Percentiles rank a stretch among this genome's conserved stretches.
Conservation (phyloP, 2,888 invertebrate species). For the Tipula vernalis region DNA sequence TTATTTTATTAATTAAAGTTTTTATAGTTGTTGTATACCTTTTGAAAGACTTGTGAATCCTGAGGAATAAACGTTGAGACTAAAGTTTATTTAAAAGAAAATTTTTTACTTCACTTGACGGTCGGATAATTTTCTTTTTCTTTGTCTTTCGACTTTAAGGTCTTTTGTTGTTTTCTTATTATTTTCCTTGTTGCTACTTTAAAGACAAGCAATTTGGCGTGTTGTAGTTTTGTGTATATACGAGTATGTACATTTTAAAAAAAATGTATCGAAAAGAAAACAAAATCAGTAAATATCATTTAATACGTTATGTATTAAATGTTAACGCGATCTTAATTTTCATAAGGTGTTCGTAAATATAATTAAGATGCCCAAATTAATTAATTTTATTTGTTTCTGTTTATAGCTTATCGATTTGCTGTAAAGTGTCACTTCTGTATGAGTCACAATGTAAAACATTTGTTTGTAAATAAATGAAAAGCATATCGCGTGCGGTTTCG, state of each 20-base stretch:
- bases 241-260: neutral
- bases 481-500: no score
- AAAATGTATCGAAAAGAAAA: neutral
- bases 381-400: no score
- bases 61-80: slow-evolving; percentile 18
- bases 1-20: neutral
- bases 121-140: neutral
- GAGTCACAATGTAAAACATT: no score
- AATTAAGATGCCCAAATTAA: neutral
- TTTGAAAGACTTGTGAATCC: slow-evolving; percentile 13
- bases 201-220: neutral
- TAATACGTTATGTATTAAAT: neutral
- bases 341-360: neutral
- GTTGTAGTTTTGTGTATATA: neutral
- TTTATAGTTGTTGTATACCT: neutral
- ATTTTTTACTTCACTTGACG: neutral
- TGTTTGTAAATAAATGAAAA: no score
- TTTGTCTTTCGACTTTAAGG: neutral
- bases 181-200: neutral
- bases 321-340: neutral
- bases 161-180: slow-evolving; percentile 4
- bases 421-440: no score
- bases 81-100: slow-evolving; percentile 14
- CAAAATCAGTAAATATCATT: neutral
- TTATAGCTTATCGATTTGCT: no score